Conservation (phyloP, 2,888 invertebrate genomes). For the Poecilus cupreus region DNA sequence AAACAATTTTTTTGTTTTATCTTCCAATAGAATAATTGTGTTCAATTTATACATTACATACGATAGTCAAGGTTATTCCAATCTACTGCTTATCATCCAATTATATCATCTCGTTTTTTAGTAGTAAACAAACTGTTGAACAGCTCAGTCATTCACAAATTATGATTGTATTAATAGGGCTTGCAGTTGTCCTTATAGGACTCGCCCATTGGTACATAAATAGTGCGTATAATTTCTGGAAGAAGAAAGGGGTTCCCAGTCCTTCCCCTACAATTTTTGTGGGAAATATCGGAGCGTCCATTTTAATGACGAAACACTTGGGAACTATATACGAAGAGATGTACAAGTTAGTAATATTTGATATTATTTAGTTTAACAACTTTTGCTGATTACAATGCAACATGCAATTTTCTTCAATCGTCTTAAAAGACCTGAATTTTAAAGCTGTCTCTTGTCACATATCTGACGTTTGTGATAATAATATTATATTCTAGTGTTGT, state of each 20-base stretch:
- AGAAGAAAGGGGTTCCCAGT: constrained; percentile 64
- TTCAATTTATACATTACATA: too few relatives aligned
- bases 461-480: too few relatives aligned
- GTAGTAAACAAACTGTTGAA: too few relatives aligned
- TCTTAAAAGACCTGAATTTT: too few relatives aligned
- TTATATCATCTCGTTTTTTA: not conserved
- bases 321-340: constrained; percentile 65
- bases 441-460: too few relatives aligned
- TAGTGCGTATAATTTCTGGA: constrained; percentile 63
- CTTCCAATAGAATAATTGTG: too few relatives aligned
- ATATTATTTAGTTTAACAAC: not conserved
- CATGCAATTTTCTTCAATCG: too few relatives aligned
- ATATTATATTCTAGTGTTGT: too few relatives aligned
- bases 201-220: constrained; percentile 37
- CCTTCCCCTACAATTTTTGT: constrained; percentile 64
- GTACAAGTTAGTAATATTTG: constrained; percentile 66
- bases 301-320: constrained; percentile 64
- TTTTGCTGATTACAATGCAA: too few relatives aligned
- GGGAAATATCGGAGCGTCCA: constrained; percentile 66
- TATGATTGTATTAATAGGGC: constrained; percentile 1
- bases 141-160: not conserved
- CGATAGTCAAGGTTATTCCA: not conserved
- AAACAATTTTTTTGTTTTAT: too few relatives aligned
- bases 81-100: not conserved
- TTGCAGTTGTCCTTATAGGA: constrained; percentile 14